A percentile compares a stretch with the other conserved stretches of the same genome.
These are phyloP conservation scores for Macrotrachela quadricornifera DNA, from an alignment of 1,140 invertebrate genomes.

Conservation along the genomic window DNA sequence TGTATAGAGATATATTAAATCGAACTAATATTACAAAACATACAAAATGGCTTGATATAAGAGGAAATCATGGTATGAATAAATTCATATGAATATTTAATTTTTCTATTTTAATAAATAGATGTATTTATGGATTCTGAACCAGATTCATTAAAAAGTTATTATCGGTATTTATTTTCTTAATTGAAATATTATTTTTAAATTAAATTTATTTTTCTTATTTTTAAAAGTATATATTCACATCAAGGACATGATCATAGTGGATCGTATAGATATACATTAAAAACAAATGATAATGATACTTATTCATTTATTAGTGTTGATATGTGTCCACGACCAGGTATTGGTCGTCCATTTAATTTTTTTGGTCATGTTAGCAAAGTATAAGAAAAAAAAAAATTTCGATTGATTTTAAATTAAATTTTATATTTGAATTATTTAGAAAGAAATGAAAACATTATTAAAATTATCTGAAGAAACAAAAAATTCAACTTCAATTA, in stretches of 20 bases:
- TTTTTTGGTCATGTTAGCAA: conserved; percentile 53
- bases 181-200: no score
- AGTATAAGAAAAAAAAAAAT: no score
- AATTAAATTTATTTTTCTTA: no score
- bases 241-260: no score
- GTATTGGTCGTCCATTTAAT: conserved; percentile 66
- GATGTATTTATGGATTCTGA: background rate
- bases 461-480: conserved; percentile 6
- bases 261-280: background rate
- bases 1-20: conserved; percentile 49
- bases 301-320: conserved; percentile 57
- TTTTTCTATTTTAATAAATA: background rate
- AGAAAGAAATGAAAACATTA: conserved; percentile 8
- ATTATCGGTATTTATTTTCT: no score
- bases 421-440: background rate
- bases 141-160: no score
- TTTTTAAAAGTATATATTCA: no score
- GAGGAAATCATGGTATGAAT: conserved; percentile 68
- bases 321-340: conserved; percentile 59
- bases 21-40: conserved; percentile 39
- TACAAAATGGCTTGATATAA: conserved; percentile 64
- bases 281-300: conserved; percentile 24
- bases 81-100: no score
- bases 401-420: background rate
- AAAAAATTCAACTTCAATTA: conserved; percentile 38